Evolutionary conservation across 2,888 invertebrate species (phyloP).

Genomic region (Willowsia nigromaculata): DNA sequence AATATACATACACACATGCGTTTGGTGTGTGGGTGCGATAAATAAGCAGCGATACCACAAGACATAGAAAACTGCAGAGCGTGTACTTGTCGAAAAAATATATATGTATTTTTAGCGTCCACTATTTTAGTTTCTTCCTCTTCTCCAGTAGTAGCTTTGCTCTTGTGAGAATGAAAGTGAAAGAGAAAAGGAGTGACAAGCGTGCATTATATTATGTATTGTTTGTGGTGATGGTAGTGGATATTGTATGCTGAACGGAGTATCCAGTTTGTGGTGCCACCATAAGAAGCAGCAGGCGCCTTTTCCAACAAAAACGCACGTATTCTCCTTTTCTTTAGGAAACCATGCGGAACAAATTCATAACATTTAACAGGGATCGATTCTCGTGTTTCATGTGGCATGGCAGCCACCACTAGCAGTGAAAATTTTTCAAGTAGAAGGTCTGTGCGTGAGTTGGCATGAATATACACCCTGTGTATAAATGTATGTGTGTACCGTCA

Average conservation of each 20-base stretch:
- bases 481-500: background rate
- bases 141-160: background rate
- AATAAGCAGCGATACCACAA: background rate
- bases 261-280: background rate
- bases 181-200: background rate
- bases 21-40: background rate
- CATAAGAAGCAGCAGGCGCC: conserved; percentile 25
- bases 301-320: conserved; percentile 22
- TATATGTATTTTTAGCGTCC: background rate
- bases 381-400: conserved; percentile 35
- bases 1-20: background rate
- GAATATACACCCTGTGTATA: background rate
- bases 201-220: conserved; percentile 4
- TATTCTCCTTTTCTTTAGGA: conserved; percentile 68
- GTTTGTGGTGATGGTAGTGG: background rate
- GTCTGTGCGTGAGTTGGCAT: background rate
- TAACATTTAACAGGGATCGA: conserved; percentile 76
- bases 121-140: background rate
- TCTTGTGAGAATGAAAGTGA: background rate
- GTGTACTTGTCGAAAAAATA: background rate
- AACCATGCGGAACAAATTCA: conserved; percentile 77
- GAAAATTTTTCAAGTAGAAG: background rate
- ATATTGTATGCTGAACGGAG: background rate
- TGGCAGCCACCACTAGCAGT: background rate
- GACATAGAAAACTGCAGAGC: background rate